Evolutionary conservation across 2,797 vertebrate species (phyloP), one percentile per base, ranked within the genome.

Genomic region (Triplophysa yarkandensis): DNA sequence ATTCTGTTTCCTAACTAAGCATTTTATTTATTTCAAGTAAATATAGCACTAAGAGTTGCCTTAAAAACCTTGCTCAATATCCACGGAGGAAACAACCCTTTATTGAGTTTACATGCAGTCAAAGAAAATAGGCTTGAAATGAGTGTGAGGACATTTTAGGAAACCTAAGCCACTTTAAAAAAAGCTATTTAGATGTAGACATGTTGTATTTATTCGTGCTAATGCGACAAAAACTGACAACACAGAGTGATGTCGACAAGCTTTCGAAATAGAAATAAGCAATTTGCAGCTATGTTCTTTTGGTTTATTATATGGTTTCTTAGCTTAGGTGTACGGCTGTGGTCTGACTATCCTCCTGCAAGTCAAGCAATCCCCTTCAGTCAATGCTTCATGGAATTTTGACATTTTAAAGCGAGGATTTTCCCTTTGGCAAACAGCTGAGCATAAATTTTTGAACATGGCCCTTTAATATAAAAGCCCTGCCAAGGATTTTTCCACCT

Each of bases 401-500:
- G 23, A 44, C 54, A 61, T 68, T 68, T 48, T 63, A 28, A n/a
- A 58, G 25, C 4, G 7, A 62, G 48, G 28, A 72, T 78, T 73
- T 70, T 76, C 46, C 67, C 50, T 74, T 70, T 50, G 68, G 70
- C 36, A 61, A 71, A 69, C 52, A 55, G 71, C 39, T 48, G 41
- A 66, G 52, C 54, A 80, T 72, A 39, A 8, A 67, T 76, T 73
- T 75, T 77, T 62, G 17, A 80, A 71, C 43, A 48, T 71, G 13
- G 28, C 21, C 32, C 67, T 68, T 71, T 68, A 77, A 67, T 71
- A 54, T 34, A 58, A 76, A 68, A 68, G 43, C 70, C 39, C 62
- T 55, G 67, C 72, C 13, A 17, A 77, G 67, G 11, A 77, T 75
- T 81, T 77, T 71, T 79, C 76, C 76, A 76, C 50, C 54, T 61